Conservation (phyloP, 1,140 invertebrate species). For the Anastatus disparis region DNA sequence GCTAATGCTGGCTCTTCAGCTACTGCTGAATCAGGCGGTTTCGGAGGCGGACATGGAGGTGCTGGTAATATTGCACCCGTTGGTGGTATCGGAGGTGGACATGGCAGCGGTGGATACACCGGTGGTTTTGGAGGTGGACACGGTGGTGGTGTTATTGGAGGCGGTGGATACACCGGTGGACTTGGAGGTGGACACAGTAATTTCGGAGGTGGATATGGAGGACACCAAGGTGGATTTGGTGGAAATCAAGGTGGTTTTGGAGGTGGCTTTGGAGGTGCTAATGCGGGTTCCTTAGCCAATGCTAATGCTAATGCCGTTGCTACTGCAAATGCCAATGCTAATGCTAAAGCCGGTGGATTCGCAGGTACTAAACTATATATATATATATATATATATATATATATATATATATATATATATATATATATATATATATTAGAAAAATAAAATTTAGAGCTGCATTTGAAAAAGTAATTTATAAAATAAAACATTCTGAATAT, state of each 20-base stretch:
- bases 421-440: too few species aligned
- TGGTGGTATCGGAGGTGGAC: neutral
- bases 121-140: neutral
- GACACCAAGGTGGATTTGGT: constrained; percentile 22
- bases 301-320: constrained; percentile 43
- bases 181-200: neutral
- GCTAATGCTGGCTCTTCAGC: too few species aligned
- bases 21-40: too few species aligned
- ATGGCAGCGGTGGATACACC: neutral
- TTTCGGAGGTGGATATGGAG: neutral
- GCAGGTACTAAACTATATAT: too few species aligned
- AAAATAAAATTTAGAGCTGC: too few species aligned
- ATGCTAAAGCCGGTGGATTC: neutral
- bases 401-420: too few species aligned
- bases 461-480: too few species aligned
- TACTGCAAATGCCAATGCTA: neutral
- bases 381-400: too few species aligned
- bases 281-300: constrained; percentile 40
- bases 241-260: constrained; percentile 10
- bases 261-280: constrained; percentile 25
- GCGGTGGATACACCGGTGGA: neutral
- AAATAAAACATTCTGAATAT: too few species aligned
- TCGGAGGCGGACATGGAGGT: neutral
- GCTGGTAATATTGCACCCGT: too few species aligned
- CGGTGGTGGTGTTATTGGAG: neutral